These are phyloP conservation scores for Lipotes vexillifer DNA, from an alignment of 2,113 vertebrate genomes.

Conservation along the genomic window DNA sequence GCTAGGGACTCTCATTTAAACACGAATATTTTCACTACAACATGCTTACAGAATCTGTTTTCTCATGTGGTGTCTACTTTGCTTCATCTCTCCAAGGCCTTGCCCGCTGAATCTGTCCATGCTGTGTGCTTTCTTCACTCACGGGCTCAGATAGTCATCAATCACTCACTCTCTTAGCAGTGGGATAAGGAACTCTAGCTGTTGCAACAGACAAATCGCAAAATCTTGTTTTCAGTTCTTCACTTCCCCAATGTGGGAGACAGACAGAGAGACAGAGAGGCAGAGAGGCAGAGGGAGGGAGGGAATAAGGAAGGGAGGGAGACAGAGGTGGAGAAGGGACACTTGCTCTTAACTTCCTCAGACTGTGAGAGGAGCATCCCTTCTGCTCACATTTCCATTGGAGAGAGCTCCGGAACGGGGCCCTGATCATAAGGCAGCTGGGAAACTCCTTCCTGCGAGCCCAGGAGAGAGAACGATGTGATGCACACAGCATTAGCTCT, in stretches of 20 bases:
- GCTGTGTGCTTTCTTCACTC: neutral
- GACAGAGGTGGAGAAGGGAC: neutral
- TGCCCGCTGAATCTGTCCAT: fast-evolving
- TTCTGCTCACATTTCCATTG: neutral
- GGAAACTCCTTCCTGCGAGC: neutral
- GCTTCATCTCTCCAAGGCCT: neutral
- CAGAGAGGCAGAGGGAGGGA: neutral
- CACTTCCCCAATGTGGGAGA: neutral
- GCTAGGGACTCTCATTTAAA: neutral
- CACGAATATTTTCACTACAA: neutral
- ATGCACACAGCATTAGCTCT: fast-evolving
- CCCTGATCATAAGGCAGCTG: neutral
- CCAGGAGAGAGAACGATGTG: fast-evolving
- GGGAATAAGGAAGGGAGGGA: neutral
- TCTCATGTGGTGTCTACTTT: neutral
- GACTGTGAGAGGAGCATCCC: fast-evolving
- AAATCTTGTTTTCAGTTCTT: neutral
- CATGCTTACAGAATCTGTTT: fast-evolving
- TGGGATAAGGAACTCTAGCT: no score
- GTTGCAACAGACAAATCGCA: no score
- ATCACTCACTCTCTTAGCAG: fast-evolving
- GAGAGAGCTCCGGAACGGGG: fast-evolving
- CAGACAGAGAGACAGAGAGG: no score
- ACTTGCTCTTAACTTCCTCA: neutral
- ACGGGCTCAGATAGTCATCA: neutral